A percentile compares a stretch with the other conserved stretches of the same genome.
Conservation (phyloP, 2,113 vertebrate genomes). For the Puntigrus tetrazona region DNA sequence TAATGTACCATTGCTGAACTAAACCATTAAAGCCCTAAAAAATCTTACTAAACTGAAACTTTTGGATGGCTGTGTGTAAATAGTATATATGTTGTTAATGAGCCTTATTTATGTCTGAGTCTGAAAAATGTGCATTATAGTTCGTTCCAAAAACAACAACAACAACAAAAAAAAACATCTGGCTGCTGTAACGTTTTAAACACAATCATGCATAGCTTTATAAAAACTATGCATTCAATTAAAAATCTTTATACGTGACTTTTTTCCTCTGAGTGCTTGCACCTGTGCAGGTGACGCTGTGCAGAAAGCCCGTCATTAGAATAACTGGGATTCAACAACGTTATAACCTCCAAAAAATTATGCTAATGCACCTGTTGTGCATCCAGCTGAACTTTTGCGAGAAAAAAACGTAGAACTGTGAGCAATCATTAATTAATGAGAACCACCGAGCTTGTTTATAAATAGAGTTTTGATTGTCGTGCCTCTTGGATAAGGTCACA, state of each 20-base stretch:
- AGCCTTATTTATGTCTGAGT: too few species aligned
- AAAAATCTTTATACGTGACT: neutral
- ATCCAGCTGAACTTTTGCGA: neutral
- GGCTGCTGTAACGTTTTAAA: too few species aligned
- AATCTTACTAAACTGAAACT: neutral
- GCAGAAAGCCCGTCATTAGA: neutral
- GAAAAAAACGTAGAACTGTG: neutral
- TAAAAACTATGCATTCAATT: neutral
- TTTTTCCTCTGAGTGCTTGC: neutral
- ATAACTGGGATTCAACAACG: neutral
- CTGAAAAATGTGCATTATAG: too few species aligned
- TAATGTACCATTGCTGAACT: neutral
- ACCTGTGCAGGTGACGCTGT: neutral
- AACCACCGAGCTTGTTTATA: neutral
- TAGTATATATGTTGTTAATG: neutral
- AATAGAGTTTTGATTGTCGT: neutral
- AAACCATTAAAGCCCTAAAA: neutral
- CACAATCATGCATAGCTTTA: neutral
- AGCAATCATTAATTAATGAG: neutral
- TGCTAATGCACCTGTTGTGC: neutral
- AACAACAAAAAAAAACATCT: too few species aligned
- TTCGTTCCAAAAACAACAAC: too few species aligned
- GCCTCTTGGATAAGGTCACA: neutral
- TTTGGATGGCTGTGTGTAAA: neutral
- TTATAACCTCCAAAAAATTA: neutral